Evolutionary conservation across 2,888 invertebrate species (phyloP).

Genomic region (Cosmorhoe ocellata): DNA sequence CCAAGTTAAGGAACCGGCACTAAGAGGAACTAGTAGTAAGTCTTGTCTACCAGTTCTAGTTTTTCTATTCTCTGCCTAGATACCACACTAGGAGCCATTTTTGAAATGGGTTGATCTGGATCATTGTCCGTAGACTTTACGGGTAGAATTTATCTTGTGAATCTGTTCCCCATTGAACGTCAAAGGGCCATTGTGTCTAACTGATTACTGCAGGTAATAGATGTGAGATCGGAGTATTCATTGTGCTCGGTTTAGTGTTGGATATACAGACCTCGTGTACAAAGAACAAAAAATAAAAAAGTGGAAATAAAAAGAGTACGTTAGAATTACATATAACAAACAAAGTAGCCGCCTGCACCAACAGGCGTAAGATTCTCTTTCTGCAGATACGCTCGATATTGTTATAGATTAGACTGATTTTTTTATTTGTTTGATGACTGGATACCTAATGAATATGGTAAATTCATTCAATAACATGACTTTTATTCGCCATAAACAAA

Average conservation of each 20-base stretch:
- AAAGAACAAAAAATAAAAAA: not conserved
- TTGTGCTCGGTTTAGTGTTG: constrained; percentile 34
- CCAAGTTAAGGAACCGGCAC: no score
- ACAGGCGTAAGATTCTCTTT: not conserved
- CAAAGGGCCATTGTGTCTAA: constrained; percentile 65
- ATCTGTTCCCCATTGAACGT: constrained; percentile 59
- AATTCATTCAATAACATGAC: no score
- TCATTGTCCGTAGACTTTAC: constrained; percentile 38
- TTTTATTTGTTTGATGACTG: no score
- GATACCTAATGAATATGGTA: no score
- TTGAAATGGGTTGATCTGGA: constrained; percentile 35
- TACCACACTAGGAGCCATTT: constrained; percentile 34
- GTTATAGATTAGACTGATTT: no score
- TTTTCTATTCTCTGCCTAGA: constrained; percentile 8
- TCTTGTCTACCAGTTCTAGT: not conserved
- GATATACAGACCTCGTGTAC: constrained; percentile 12
- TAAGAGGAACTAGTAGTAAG: no score
- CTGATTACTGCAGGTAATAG: constrained; percentile 74
- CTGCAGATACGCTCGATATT: no score
- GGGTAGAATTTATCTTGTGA: constrained; percentile 63
- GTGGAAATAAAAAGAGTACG: no score
- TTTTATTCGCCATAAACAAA: no score
- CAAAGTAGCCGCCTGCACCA: not conserved
- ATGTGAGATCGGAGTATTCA: constrained; percentile 59
- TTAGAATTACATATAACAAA: no score